These are phyloP conservation scores for Tragulus kanchil DNA, from an alignment of 2,113 vertebrate species.

Conservation along the genomic window DNA sequence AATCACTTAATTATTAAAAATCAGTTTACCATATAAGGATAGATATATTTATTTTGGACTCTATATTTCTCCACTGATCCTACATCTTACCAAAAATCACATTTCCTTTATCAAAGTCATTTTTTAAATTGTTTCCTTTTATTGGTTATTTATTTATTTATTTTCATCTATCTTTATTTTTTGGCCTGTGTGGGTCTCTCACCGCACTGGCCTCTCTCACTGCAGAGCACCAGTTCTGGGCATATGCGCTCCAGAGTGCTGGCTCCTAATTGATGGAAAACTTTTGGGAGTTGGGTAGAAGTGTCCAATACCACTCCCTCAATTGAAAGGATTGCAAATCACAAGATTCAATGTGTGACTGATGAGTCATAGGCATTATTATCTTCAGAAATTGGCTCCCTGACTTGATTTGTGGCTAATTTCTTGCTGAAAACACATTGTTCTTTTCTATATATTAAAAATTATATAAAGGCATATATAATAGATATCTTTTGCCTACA, in stretches of 20 bases:
- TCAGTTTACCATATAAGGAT: background rate
- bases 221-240: too few relatives aligned
- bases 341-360: background rate
- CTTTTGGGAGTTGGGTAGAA: background rate
- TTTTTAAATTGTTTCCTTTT: background rate
- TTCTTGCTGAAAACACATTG: background rate
- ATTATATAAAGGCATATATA: background rate
- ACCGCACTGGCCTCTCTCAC: too few relatives aligned
- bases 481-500: background rate
- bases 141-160: too few relatives aligned
- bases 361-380: background rate
- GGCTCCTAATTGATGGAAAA: too few relatives aligned
- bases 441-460: background rate
- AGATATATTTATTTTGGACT: background rate
- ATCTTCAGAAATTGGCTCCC: background rate
- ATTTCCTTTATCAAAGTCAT: background rate
- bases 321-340: background rate
- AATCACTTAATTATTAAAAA: background rate
- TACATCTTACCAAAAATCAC: background rate
- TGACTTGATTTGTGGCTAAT: background rate
- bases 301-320: accelerated
- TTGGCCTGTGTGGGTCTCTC: too few relatives aligned
- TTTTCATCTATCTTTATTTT: too few relatives aligned
- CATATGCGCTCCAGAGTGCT: too few relatives aligned
- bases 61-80: background rate